Percentiles rank a stretch among this genome's conserved stretches.
These are phyloP conservation scores for Creontiades dilutus DNA, from an alignment of 2,888 invertebrate genomes.

Conservation along the genomic window DNA sequence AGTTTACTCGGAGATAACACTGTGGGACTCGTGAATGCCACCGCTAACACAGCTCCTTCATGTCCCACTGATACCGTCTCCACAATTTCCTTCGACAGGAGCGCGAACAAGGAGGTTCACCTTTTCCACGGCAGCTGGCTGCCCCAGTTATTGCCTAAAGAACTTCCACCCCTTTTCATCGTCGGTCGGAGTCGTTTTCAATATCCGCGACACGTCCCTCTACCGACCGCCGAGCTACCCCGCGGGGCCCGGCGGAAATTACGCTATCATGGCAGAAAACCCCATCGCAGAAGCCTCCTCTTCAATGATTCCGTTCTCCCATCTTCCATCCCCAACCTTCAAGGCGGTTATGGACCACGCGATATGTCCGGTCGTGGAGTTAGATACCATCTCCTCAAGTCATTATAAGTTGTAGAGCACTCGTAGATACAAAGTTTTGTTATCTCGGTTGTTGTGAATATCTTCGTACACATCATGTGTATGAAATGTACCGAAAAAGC, in stretches of 20 bases:
- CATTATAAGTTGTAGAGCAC: not conserved
- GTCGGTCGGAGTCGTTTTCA: constrained; percentile 27
- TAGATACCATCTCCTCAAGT: not conserved
- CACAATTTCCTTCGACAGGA: constrained; percentile 17
- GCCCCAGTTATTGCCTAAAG: constrained; percentile 40
- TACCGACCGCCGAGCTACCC: constrained; percentile 25
- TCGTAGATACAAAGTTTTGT: no score
- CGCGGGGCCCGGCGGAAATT: constrained; percentile 39
- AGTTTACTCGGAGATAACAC: constrained; percentile 21
- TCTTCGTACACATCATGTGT: no score
- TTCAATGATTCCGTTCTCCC: not conserved
- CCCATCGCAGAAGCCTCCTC: constrained; percentile 22
- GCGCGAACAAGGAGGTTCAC: constrained; percentile 19
- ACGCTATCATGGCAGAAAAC: constrained; percentile 39
- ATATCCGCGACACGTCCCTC: constrained; percentile 39
- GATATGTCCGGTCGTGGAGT: constrained; percentile 15
- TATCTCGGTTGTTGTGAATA: no score
- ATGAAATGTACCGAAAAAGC: no score
- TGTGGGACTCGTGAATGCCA: constrained; percentile 2
- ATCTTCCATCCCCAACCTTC: not conserved
- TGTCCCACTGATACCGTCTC: not conserved
- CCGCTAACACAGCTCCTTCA: constrained; percentile 12
- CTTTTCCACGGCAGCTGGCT: not conserved
- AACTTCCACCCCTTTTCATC: constrained; percentile 26
- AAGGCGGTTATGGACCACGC: not conserved